Evolutionary conservation across 2,113 vertebrate genomes (phyloP).

Genomic region (Coturnix japonica): DNA sequence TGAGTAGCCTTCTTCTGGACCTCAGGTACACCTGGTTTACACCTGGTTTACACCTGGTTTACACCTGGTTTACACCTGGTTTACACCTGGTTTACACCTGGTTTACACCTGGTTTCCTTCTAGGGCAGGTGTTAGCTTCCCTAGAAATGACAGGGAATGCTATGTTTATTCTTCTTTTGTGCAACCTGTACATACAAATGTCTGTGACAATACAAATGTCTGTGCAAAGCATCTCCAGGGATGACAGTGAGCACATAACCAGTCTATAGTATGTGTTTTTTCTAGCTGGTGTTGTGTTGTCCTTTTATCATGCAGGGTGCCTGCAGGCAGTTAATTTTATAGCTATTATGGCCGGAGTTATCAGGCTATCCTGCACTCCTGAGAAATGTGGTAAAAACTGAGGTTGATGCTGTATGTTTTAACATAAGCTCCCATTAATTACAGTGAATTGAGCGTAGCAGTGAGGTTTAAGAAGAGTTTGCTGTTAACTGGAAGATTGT

Average conservation of each 20-base stretch:
- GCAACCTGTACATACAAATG: neutral
- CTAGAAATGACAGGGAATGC: neutral
- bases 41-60: too few relatives aligned
- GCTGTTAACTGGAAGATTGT: neutral
- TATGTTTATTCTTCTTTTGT: neutral
- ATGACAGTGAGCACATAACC: neutral
- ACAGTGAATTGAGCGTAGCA: too few relatives aligned
- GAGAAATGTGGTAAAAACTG: neutral
- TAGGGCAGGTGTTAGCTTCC: neutral
- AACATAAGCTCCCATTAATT: neutral
- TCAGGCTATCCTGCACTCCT: neutral
- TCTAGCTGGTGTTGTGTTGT: neutral
- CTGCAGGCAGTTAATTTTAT: neutral
- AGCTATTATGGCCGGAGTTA: neutral
- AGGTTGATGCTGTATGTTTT: neutral
- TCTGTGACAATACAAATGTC: fast-evolving
- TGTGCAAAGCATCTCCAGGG: neutral
- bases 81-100: too few relatives aligned
- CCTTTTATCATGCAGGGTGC: neutral
- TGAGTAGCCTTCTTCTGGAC: neutral
- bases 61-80: too few relatives aligned
- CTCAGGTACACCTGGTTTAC: too few relatives aligned
- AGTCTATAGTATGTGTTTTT: neutral
- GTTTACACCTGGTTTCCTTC: neutral
- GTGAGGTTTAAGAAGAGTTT: neutral